These are phyloP conservation scores for Oreochromis aureus DNA, from an alignment of 2,113 vertebrate genomes.

Conservation along the genomic window DNA sequence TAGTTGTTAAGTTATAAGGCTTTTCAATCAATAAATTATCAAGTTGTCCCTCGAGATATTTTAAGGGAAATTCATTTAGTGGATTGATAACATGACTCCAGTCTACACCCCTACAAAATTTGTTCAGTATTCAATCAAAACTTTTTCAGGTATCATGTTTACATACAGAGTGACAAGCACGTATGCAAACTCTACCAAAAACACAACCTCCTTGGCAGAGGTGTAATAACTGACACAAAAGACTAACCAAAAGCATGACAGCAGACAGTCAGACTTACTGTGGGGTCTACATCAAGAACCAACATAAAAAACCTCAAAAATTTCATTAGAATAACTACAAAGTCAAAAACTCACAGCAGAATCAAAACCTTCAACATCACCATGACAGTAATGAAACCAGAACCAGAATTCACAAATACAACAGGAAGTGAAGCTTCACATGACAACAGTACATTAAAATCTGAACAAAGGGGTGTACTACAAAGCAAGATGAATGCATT, in stretches of 20 bases:
- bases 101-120: background rate
- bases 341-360: background rate
- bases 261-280: background rate
- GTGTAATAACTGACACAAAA: background rate
- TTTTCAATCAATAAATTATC: background rate
- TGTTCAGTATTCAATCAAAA: background rate
- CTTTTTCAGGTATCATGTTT: background rate
- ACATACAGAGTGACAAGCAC: background rate
- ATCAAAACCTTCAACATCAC: background rate
- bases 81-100: background rate
- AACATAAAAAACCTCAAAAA: accelerated
- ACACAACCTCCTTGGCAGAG: background rate
- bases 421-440: background rate
- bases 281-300: accelerated
- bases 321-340: background rate
- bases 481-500: background rate
- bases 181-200: background rate
- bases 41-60: background rate
- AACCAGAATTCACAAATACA: background rate
- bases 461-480: accelerated
- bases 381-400: background rate
- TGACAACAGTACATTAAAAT: background rate
- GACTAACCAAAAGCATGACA: background rate
- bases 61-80: background rate
- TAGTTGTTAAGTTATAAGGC: background rate